A percentile compares a stretch with the other conserved stretches of the same genome.
Evolutionary conservation across 1,140 invertebrate genomes (phyloP).

Genomic region (Lepidostoma basale): DNA sequence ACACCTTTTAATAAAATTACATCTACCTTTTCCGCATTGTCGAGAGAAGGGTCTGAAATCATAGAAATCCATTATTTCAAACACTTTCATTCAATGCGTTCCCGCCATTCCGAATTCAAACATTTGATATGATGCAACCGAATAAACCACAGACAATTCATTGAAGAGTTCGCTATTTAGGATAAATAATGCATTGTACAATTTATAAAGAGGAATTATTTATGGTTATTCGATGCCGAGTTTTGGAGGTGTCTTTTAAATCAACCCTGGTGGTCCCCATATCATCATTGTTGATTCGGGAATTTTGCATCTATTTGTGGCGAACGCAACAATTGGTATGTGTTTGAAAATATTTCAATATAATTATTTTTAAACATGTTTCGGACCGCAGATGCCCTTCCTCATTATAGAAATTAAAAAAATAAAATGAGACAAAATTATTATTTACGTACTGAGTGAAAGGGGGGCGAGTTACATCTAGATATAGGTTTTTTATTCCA

Average conservation of each 20-base stretch:
- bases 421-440: too few species aligned
- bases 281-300: slow-evolving; percentile 5
- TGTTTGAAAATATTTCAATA: not conserved
- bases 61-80: not conserved
- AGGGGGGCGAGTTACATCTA: too few species aligned
- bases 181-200: slow-evolving; percentile 20
- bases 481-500: too few species aligned
- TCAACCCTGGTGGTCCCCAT: slow-evolving; percentile 22
- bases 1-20: too few species aligned
- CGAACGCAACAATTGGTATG: not conserved
- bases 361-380: not conserved
- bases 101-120: not conserved
- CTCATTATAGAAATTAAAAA: too few species aligned
- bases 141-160: slow-evolving; percentile 14
- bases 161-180: slow-evolving; percentile 8
- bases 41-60: not conserved
- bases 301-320: not conserved
- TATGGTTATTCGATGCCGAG: slow-evolving; percentile 27
- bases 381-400: too few species aligned
- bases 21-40: too few species aligned
- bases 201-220: slow-evolving; percentile 22
- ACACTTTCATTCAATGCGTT: not conserved
- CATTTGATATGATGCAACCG: slow-evolving; percentile 2
- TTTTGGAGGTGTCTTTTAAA: slow-evolving; percentile 5
- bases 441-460: too few species aligned